Evolutionary conservation across 2,797 vertebrate species (phyloP), one percentile per base, ranked within the genome.

Genomic region (Odontamblyopus rebecca): DNA sequence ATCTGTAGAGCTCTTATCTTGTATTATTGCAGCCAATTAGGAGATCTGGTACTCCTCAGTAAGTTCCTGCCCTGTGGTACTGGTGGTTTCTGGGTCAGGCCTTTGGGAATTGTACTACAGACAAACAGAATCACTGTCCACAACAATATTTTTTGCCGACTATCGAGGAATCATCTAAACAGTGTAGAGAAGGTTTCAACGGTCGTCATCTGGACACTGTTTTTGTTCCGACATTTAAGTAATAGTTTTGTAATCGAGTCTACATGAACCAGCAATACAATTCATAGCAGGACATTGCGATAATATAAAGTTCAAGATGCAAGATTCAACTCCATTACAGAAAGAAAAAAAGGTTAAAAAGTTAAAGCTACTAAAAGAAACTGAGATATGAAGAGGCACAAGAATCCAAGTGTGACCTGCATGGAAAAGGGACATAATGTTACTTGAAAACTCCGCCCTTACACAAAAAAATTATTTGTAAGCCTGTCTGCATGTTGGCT

Each of bases 21-120:
- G 89, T 90, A 91, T 91, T 92, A 83, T 87, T 89, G 86, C 77
- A 82, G 81, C 80, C 89, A 91, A 88, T 91, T 87, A 88, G 78
- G 80, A 82, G 86, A 72, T 73, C 56, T 80, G 61, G 73, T 90
- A 67, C 80, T 77, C 72, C 80, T 82, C 68, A 27, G 60, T 0
- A 6, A 75, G 80, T 77, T 83, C 82, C 83, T 84, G 79, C 76
- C 82, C 84, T 66, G 60, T 68, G 61, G 86, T 69, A 63, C 89
- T 70, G 78, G 72, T 68, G 82, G 86, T 82, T 92, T 85, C 87
- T 87, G 89, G 75, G 83, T 38, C 6, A 18, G 23, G 4, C 23
- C 23, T 12, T 13, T 1, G 4, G 44, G 13, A 70, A 78, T 76
- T 61, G 72, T 65, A 53, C 70, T 69, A 67, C 19, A 29, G 29